Percentiles rank a stretch among this genome's conserved stretches.
These are phyloP conservation scores for Metaphire vulgaris DNA, from an alignment of 1,140 invertebrate species.

Conservation along the genomic window DNA sequence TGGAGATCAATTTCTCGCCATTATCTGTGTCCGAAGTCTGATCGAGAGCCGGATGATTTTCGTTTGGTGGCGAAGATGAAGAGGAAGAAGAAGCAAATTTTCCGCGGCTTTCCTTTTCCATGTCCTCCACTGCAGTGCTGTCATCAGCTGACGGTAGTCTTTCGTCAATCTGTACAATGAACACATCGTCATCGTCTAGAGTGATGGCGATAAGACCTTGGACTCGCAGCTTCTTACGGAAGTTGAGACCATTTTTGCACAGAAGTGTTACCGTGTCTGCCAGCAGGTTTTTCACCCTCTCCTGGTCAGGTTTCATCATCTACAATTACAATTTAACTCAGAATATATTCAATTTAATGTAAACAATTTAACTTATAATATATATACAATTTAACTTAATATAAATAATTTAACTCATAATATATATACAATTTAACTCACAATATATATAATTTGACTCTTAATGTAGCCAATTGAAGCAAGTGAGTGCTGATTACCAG, in stretches of 20 bases:
- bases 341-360: too few relatives aligned
- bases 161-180: slow-evolving; percentile 30
- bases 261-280: slow-evolving; percentile 28
- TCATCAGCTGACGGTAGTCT: background rate
- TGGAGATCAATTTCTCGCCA: background rate
- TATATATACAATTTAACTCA: too few relatives aligned
- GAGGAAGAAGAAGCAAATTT: too few relatives aligned
- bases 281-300: slow-evolving; percentile 27
- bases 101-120: background rate
- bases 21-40: background rate
- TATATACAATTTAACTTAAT: too few relatives aligned
- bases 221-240: slow-evolving; percentile 25
- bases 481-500: too few relatives aligned
- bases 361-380: too few relatives aligned
- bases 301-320: slow-evolving; percentile 29
- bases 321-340: background rate
- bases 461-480: too few relatives aligned
- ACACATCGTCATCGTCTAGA: slow-evolving; percentile 26
- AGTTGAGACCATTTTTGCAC: slow-evolving; percentile 30
- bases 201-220: slow-evolving; percentile 30
- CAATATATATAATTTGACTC: too few relatives aligned
- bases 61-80: too few relatives aligned
- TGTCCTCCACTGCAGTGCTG: background rate
- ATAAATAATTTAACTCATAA: too few relatives aligned
- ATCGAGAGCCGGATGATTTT: background rate